Evolutionary conservation across 2,888 invertebrate species (phyloP).

Genomic region (Synanthedon andrenaeformis): DNA sequence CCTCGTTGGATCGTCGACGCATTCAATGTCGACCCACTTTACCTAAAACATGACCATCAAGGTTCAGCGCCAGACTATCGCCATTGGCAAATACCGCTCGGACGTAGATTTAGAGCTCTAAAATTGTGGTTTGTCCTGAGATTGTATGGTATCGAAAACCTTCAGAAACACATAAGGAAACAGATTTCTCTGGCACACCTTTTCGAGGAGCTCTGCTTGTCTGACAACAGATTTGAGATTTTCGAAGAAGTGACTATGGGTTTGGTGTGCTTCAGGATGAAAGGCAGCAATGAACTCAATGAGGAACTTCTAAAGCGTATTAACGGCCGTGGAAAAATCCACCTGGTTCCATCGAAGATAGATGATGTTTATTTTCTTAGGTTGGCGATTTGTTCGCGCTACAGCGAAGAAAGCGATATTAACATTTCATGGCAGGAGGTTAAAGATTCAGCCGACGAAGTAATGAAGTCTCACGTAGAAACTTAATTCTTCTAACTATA

Average conservation of each 20-base stretch:
- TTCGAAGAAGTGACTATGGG: conserved; percentile 92
- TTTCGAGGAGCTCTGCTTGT: conserved; percentile 82
- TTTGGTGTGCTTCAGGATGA: conserved; percentile 94
- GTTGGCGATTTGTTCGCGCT: conserved; percentile 90
- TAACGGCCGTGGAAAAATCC: conserved; percentile 91
- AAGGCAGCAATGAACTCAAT: conserved; percentile 85
- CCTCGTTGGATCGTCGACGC: conserved; percentile 93
- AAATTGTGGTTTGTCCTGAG: conserved; percentile 97
- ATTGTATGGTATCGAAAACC: conserved; percentile 87
- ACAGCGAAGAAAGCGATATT: conserved; percentile 84
- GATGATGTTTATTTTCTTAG: conserved; percentile 87
- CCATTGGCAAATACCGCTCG: conserved; percentile 97
- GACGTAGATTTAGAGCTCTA: conserved; percentile 90
- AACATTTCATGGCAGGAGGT: conserved; percentile 90
- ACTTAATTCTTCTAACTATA: no score
- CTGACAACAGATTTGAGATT: conserved; percentile 90
- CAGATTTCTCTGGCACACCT: conserved; percentile 88
- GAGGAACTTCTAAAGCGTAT: conserved; percentile 85
- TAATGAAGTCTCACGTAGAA: conserved; percentile 40
- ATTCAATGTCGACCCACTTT: conserved; percentile 97
- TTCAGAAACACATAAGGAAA: conserved; percentile 87
- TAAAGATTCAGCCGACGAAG: conserved; percentile 77
- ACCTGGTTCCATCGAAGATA: conserved; percentile 92
- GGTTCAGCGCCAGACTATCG: conserved; percentile 93
- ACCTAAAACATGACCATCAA: conserved; percentile 94